Conservation (phyloP, 1,140 invertebrate genomes). For the Eupeodes corollae region DNA sequence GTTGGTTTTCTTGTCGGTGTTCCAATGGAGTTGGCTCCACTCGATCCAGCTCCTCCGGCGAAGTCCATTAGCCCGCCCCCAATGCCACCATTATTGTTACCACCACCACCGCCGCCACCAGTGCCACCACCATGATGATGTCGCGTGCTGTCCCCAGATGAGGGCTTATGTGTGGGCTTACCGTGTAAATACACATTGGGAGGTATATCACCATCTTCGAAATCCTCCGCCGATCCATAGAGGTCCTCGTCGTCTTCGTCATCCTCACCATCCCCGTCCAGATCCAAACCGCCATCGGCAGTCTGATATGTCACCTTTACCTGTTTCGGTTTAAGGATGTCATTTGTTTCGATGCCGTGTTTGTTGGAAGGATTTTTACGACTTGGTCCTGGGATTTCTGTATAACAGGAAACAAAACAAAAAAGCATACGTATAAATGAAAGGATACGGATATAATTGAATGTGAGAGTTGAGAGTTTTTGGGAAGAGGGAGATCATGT, state of each 20-base stretch:
- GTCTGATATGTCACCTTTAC: slow-evolving; percentile 36
- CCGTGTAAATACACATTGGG: slow-evolving; percentile 30
- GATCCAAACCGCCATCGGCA: slow-evolving; percentile 34
- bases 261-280: slow-evolving; percentile 32
- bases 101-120: not conserved
- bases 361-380: slow-evolving; percentile 29
- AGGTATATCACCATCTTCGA: slow-evolving; percentile 26
- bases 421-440: slow-evolving; percentile 5
- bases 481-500: too few species aligned
- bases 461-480: not conserved
- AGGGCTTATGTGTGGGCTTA: slow-evolving; percentile 29
- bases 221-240: slow-evolving; percentile 35
- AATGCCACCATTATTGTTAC: slow-evolving; percentile 13
- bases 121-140: slow-evolving; percentile 6
- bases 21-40: too few species aligned
- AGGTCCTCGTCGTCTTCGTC: slow-evolving; percentile 34
- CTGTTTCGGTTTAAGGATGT: slow-evolving; percentile 37
- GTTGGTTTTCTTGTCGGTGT: slow-evolving; percentile 13
- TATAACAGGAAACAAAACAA: slow-evolving; percentile 10
- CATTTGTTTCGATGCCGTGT: slow-evolving; percentile 34
- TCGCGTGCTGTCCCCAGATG: slow-evolving; percentile 3
- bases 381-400: slow-evolving; percentile 46
- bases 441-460: slow-evolving; percentile 4
- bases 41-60: slow-evolving; percentile 3
- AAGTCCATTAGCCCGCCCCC: not conserved